These are phyloP conservation scores for Stylophora pistillata DNA, from an alignment of 64 coral and sea anemone species.

Conservation along the genomic window DNA sequence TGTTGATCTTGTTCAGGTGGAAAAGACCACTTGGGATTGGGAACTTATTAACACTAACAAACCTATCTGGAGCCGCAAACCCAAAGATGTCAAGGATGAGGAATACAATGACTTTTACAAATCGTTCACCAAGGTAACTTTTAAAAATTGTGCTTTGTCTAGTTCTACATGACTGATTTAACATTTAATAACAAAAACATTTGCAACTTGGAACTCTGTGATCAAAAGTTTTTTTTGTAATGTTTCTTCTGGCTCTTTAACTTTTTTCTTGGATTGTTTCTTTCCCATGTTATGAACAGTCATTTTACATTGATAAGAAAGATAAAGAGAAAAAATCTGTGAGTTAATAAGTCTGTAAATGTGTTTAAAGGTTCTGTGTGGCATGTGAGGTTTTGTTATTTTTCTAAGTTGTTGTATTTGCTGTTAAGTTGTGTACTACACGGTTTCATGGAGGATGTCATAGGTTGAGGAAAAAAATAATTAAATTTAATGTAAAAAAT, in stretches of 20 bases:
- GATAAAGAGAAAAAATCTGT: slow-evolving; percentile 41
- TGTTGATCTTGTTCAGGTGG: slow-evolving; percentile 67
- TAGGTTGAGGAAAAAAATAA: too few species aligned
- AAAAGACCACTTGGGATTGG: slow-evolving; percentile 99
- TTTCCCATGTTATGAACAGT: background rate
- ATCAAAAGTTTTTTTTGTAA: background rate
- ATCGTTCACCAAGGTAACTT: slow-evolving; percentile 93
- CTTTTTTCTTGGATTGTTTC: background rate
- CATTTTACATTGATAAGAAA: slow-evolving; percentile 19
- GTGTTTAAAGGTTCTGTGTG: background rate
- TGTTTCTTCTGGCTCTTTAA: background rate
- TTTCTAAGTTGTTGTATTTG: background rate
- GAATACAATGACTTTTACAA: slow-evolving; percentile 99
- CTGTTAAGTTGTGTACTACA: too few species aligned
- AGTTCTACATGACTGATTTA: background rate
- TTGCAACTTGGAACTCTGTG: background rate
- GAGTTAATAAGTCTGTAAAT: background rate
- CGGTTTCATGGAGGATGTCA: too few species aligned
- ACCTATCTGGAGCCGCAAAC: slow-evolving; percentile 96
- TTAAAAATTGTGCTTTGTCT: background rate
- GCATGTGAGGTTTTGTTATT: background rate
- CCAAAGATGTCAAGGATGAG: slow-evolving; percentile 93
- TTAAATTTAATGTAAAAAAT: too few species aligned
- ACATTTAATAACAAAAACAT: too few species aligned
- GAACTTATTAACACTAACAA: slow-evolving; percentile 95